Percentiles rank a stretch among this genome's conserved stretches.
Conservation (phyloP, 2,888 invertebrate genomes). For the Agonum fuliginosum region DNA sequence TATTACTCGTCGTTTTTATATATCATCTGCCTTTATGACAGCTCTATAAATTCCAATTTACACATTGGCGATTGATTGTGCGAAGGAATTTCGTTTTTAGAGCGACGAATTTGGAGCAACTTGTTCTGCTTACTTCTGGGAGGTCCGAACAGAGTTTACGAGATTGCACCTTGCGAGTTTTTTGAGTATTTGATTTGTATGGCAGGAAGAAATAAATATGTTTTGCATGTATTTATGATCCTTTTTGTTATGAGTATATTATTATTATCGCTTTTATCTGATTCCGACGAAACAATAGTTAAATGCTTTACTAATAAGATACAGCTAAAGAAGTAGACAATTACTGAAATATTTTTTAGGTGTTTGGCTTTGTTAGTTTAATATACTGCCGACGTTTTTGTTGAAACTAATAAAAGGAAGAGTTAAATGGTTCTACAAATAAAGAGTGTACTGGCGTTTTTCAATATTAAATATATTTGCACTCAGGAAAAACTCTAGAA, state of each 20-base stretch:
- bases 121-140: conserved; percentile 36
- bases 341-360: conserved; percentile 26
- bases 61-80: conserved; percentile 60
- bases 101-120: conserved; percentile 49
- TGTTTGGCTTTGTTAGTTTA: conserved; percentile 15
- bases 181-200: conserved; percentile 18
- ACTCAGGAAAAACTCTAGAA: too few species aligned
- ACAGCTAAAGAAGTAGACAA: conserved; percentile 3
- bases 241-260: conserved; percentile 27
- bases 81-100: conserved; percentile 49
- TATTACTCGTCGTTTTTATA: conserved; percentile 55
- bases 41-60: conserved; percentile 63
- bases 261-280: conserved; percentile 14
- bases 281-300: conserved; percentile 41
- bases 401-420: background rate
- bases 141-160: conserved; percentile 31
- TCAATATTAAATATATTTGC: too few species aligned
- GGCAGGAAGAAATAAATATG: conserved; percentile 37
- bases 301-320: conserved; percentile 35
- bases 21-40: conserved; percentile 62
- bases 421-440: too few species aligned
- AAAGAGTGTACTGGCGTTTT: too few species aligned
- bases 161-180: conserved; percentile 17
- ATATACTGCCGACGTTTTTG: conserved; percentile 27
- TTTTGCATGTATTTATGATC: conserved; percentile 19